These are phyloP conservation scores for Augochlora pura DNA, from an alignment of 1,140 invertebrate species.

Conservation along the genomic window DNA sequence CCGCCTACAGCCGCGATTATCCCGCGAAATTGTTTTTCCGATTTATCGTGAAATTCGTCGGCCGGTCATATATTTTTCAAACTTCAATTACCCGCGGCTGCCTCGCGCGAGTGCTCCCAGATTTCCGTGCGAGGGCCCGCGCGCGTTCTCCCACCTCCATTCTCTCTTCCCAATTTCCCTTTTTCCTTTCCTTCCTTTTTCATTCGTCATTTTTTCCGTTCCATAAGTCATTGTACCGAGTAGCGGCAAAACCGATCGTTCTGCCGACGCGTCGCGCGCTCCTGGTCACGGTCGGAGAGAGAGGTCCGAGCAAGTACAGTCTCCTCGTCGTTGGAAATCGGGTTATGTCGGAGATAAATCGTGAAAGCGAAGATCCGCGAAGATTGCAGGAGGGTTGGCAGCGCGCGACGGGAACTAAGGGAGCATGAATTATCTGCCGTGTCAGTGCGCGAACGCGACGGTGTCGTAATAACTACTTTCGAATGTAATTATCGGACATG, in stretches of 20 bases:
- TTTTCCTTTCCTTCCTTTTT: no score
- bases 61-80: constrained; percentile 23
- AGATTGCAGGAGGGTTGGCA: no score
- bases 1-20: constrained; percentile 15
- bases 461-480: constrained; percentile 11
- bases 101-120: no score
- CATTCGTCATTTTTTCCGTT: no score
- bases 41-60: constrained; percentile 29
- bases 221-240: no score
- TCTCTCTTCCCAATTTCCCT: no score
- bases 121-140: not conserved
- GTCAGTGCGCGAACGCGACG: not conserved
- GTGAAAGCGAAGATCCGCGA: no score
- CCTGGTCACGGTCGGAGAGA: no score
- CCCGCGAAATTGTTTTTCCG: constrained; percentile 30
- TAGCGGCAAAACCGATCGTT: not conserved
- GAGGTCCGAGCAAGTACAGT: no score
- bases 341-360: no score
- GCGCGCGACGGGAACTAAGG: not conserved
- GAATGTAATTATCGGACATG: constrained; percentile 17
- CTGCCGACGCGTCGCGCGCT: no score
- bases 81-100: constrained; percentile 24
- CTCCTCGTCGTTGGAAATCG: no score
- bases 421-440: not conserved
- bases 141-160: not conserved